Base-by-base conservation (phyloP, 2,888 invertebrate species). In the Archips xylosteana region DNA sequence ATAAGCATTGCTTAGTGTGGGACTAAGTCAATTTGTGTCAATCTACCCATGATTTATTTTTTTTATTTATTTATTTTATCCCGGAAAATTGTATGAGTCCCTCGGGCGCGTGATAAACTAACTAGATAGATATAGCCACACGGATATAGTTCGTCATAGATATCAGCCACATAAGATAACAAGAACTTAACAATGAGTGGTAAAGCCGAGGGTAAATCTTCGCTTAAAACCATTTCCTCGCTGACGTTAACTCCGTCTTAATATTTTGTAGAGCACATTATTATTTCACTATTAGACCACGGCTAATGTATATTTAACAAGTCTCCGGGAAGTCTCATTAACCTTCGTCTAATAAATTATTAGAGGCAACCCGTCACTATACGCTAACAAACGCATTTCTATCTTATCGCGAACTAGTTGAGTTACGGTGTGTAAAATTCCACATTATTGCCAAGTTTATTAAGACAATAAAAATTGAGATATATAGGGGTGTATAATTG, bases 301-400 rank as follows among this genome's bases (percentile, higher is more conserved):
- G n/a, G 57, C 32, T 57, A 10, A 57, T 57, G 63, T 63, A 63
- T 63, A 63, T 63, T 47, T 63, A 62, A 62, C 45, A 45, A 63
- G 47, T 32, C 63, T 63, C 42, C 47, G 8, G 32, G 45, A 45
- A 63, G 45, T 45, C 45, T 63, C 45, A 63, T 47, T 63, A 63
- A 63, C 63, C 63, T 63, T 63, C 63, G 63, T 63, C 63, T 63
- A 32, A 63, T 63, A 63, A 63, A 63, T 47, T 63, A 63, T 63
- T 63, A 63, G 45, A 12, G 63, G 63, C 47, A 13, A 63, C 32
- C 63, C 45, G 47, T 32, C 63, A 63, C 45, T 47, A 47, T 47
- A 13, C 47, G 10, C 47, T 34, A 34, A 47, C 47, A 62, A 32
- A 45, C 45, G 42, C 45, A 62, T 15, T 42, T 62, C 32, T 63